phyloP scores from a whole-genome alignment of 2,797 vertebrate genomes.

The Rhadinocentrus ornatus region DNA sequence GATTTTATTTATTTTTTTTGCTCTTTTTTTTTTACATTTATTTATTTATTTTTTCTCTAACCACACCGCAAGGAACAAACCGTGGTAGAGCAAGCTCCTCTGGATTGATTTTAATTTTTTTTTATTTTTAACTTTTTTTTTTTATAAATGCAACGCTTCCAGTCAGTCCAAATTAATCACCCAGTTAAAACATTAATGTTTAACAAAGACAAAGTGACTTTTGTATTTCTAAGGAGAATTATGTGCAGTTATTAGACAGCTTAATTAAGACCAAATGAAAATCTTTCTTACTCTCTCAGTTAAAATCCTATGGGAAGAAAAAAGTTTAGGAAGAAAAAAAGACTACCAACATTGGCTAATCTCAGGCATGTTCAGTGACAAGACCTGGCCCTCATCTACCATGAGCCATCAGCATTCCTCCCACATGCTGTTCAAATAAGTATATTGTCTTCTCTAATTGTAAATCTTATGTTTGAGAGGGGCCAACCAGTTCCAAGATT shows the following conservation, averaged over 20 bases:
- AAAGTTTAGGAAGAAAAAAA: constrained; percentile 1
- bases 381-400: background rate
- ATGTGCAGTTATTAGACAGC: constrained; percentile 3
- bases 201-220: background rate
- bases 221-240: constrained; percentile 10
- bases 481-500: background rate
- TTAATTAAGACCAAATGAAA: constrained; percentile 1
- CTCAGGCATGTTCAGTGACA: background rate
- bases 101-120: constrained; percentile 12
- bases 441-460: background rate
- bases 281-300: background rate
- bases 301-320: background rate
- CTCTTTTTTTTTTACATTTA: no score
- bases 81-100: background rate
- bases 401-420: background rate
- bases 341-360: background rate
- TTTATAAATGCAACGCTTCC: background rate
- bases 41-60: background rate
- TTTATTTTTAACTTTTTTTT: background rate
- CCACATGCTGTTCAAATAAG: constrained; percentile 5
- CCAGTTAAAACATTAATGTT: background rate
- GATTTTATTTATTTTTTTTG: background rate
- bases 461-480: background rate
- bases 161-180: constrained; percentile 1
- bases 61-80: background rate